Evolutionary conservation across 2,797 vertebrate genomes (phyloP).

Genomic region (Anabas testudineus): DNA sequence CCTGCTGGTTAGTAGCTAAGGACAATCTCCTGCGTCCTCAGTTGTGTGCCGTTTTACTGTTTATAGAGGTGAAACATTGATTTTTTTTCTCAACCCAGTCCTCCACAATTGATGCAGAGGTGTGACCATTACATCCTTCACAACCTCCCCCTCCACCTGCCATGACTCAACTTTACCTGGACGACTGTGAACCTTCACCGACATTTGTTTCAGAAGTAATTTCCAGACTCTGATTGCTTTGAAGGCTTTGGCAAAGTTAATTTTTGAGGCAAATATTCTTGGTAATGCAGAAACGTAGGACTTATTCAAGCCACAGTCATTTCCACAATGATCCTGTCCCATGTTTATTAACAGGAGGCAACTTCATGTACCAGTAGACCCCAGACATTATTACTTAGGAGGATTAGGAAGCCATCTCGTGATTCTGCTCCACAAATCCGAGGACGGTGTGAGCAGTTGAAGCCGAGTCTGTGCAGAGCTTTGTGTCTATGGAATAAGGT

Average conservation of each 20-base stretch:
- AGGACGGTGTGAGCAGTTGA: slow-evolving; percentile 21
- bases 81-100: no score
- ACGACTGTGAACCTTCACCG: no score
- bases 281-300: slow-evolving; percentile 1
- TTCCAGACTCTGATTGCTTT: slow-evolving; percentile 36
- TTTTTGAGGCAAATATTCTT: slow-evolving; percentile 27
- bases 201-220: slow-evolving; percentile 36
- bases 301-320: slow-evolving; percentile 14
- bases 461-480: slow-evolving; percentile 26
- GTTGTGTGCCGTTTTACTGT: no score
- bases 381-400: slow-evolving; percentile 39
- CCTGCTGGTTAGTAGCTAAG: no score
- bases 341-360: slow-evolving; percentile 41
- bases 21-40: no score
- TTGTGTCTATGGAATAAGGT: slow-evolving; percentile 18
- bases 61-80: no score
- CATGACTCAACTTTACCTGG: no score
- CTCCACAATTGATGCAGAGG: no score
- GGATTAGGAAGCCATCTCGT: slow-evolving; percentile 45
- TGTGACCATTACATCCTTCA: no score
- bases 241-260: slow-evolving; percentile 22
- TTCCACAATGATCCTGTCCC: slow-evolving; percentile 5
- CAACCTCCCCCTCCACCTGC: no score
- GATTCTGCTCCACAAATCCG: slow-evolving; percentile 55
- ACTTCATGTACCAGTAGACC: slow-evolving; percentile 36